Evolutionary conservation across 2,113 vertebrate genomes (phyloP).

Genomic region (Shinisaurus crocodilurus): DNA sequence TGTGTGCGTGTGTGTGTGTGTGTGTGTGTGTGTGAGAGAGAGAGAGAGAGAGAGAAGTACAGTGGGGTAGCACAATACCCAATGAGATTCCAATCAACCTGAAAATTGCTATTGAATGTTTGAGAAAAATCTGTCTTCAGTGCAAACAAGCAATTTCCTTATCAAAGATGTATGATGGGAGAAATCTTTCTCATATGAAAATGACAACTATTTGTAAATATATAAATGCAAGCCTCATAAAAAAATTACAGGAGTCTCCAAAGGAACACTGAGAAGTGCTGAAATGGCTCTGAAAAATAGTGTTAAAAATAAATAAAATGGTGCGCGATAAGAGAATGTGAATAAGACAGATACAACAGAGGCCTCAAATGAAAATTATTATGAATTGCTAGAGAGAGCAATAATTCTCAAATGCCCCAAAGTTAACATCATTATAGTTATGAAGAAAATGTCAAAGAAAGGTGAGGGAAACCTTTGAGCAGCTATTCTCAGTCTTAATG

Average conservation of each 20-base stretch:
- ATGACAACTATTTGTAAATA: not conserved
- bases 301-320: not conserved
- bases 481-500: not conserved
- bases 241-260: not conserved
- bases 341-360: not conserved
- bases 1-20: too few species aligned
- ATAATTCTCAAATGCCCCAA: not conserved
- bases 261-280: not conserved
- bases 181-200: not conserved
- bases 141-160: not conserved
- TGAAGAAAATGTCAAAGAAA: constrained; percentile 14
- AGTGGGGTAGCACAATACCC: not conserved
- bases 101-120: not conserved
- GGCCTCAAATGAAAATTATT: not conserved
- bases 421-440: not conserved
- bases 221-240: not conserved
- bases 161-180: not conserved
- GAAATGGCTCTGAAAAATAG: not conserved
- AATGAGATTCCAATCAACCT: not conserved
- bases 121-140: not conserved
- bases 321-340: not conserved
- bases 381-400: not conserved
- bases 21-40: too few species aligned
- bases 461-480: not conserved
- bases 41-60: not conserved